Base-by-base conservation (phyloP, 2,113 vertebrate species). In the Martes martes region DNA sequence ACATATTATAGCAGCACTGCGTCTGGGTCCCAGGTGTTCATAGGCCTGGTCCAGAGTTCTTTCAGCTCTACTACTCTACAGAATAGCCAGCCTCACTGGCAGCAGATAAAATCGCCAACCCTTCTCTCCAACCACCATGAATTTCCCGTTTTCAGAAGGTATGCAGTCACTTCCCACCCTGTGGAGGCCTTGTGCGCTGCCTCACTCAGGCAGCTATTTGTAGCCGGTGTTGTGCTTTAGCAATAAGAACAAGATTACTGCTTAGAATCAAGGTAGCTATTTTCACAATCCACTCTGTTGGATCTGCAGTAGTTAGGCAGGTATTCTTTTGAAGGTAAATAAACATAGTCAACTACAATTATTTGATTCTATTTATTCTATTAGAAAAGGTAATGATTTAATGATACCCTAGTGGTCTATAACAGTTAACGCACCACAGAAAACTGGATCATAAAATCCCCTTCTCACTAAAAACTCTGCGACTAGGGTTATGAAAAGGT, bases 291-390 rank as follows among this genome's bases (percentile, higher is more conserved):
- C 16, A 42, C 86, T 76, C 26, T 67, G 57, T 6, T 57, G 57
- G 57, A 57, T 57, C 57, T 57, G 87, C 94, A 97, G 93, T 71
- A 65, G 45, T 94, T 89, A 93, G 81, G 65, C 93, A 96, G 85
- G 89, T 95, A 91, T 97, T 97, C 96, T 93, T 97, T 21, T 36
- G 78, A 93, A 96, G 52, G 96, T 97, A 95, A 97, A 96, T 82
- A 97, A 97, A 93, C 96, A 97, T 89, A 85, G 78, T 67, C 73
- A 91, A 91, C 82, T 65, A 79, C 59, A 93, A 96, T 97, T 94
- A 95, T 97, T 95, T 96, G 91, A 73, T 81, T 97, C 91, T 57
- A 89, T 93, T 97, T 89, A 95, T 82, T 78, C 26, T 94, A 89
- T 91, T 95, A 67, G 39, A 96, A 94, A 96, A 96, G 65, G 82